phyloP scores from a whole-genome alignment of 1,140 invertebrate genomes.

The Drosophila nigromelanica region DNA sequence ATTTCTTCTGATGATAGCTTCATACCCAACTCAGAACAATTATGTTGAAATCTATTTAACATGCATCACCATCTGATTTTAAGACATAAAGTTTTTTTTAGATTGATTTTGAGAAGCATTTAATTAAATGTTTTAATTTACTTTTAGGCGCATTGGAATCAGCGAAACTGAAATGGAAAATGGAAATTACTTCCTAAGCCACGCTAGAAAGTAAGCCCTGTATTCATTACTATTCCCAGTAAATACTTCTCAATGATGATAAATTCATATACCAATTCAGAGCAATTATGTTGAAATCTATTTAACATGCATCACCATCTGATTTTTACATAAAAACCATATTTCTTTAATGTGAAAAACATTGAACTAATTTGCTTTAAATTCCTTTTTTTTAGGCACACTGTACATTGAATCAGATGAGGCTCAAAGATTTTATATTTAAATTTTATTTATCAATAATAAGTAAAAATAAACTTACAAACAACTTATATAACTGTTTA shows the following conservation, averaged over 20 bases:
- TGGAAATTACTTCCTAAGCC: neutral
- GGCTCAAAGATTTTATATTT: too few species aligned
- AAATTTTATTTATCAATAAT: slow-evolving; percentile 33
- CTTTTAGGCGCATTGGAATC: slow-evolving; percentile 13
- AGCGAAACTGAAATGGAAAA: neutral
- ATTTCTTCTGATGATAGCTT: slow-evolving; percentile 38
- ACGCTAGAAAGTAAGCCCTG: slow-evolving; percentile 2
- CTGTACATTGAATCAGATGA: neutral
- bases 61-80: slow-evolving; percentile 52
- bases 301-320: slow-evolving; percentile 45
- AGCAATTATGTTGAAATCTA: slow-evolving; percentile 46
- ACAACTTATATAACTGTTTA: slow-evolving; percentile 65
- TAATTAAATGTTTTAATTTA: slow-evolving; percentile 6
- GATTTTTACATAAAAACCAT: slow-evolving; percentile 1
- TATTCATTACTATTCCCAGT: too few species aligned
- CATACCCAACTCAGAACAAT: slow-evolving; percentile 35
- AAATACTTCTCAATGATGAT: slow-evolving; percentile 27
- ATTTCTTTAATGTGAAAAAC: neutral
- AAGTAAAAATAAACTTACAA: slow-evolving; percentile 48
- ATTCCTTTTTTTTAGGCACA: slow-evolving; percentile 24
- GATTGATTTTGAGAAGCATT: neutral
- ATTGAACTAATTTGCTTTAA: slow-evolving; percentile 12
- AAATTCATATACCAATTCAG: slow-evolving; percentile 37
- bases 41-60: slow-evolving; percentile 50
- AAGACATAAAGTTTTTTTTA: neutral